These are phyloP conservation scores for Zootermopsis nevadensis DNA, from an alignment of 2,888 invertebrate species.

Conservation along the genomic window DNA sequence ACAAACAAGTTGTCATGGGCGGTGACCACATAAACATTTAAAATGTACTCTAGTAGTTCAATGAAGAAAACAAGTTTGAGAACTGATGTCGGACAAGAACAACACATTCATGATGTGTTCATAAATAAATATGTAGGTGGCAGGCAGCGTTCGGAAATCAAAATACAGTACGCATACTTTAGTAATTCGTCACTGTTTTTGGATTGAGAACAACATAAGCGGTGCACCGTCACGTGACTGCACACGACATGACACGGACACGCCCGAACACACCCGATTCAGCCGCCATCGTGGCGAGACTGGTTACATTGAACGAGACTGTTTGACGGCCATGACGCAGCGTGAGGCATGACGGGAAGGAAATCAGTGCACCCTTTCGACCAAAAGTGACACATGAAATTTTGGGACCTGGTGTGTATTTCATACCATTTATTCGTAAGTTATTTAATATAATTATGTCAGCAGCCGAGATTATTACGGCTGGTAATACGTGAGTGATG, in stretches of 20 bases:
- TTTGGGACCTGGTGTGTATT: no score
- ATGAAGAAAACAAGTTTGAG: constrained; percentile 31
- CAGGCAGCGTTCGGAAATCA: constrained; percentile 9
- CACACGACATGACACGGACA: constrained; percentile 41
- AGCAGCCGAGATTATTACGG: no score
- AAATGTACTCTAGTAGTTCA: constrained; percentile 11
- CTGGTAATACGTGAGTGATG: no score
- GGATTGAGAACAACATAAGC: not conserved
- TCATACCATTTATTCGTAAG: no score
- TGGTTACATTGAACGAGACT: constrained; percentile 28
- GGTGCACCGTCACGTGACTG: constrained; percentile 7
- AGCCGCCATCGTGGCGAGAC: constrained; percentile 41
- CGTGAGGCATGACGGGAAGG: constrained; percentile 28
- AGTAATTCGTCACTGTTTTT: constrained; percentile 7
- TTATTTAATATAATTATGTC: no score
- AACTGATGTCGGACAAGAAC: constrained; percentile 33
- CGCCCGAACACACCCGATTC: constrained; percentile 41
- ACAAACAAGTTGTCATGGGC: constrained; percentile 36
- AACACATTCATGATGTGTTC: constrained; percentile 33
- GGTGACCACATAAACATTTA: constrained; percentile 3
- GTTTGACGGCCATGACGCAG: constrained; percentile 38
- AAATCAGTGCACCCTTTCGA: constrained; percentile 6
- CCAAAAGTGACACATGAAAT: constrained; percentile 16
- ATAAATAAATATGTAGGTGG: constrained; percentile 40
- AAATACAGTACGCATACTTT: constrained; percentile 12